Evolutionary conservation across 2,113 vertebrate genomes (phyloP).

Genomic region (Malurus elegans): DNA sequence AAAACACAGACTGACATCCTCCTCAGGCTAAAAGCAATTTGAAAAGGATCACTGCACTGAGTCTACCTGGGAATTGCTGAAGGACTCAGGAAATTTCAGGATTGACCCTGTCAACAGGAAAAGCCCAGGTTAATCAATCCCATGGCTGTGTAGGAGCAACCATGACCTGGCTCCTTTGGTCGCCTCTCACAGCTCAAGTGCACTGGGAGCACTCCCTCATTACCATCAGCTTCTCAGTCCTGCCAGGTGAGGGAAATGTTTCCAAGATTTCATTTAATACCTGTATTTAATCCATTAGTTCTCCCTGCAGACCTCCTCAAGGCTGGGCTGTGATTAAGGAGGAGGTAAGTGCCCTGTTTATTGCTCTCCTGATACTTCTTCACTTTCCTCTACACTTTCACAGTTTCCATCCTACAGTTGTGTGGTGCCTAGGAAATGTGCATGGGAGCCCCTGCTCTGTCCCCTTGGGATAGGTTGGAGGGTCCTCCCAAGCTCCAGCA

Average conservation of each 20-base stretch:
- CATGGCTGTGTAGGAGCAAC: neutral
- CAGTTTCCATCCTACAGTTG: neutral
- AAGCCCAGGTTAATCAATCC: slow-evolving; percentile 15
- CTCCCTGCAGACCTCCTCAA: slow-evolving; percentile 22
- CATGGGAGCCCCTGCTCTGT: neutral
- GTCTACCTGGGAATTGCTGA: neutral
- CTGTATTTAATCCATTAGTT: slow-evolving; percentile 54
- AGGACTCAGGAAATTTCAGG: neutral
- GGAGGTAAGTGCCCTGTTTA: slow-evolving; percentile 25
- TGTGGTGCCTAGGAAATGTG: neutral
- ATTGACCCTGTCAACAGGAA: neutral
- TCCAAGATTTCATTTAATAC: slow-evolving; percentile 54
- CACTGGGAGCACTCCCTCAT: neutral
- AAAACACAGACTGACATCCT: neutral
- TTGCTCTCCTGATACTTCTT: slow-evolving; percentile 25
- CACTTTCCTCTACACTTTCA: neutral
- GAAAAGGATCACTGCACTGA: neutral
- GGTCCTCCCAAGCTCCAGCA: neutral
- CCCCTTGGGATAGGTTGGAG: neutral
- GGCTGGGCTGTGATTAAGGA: slow-evolving; percentile 26
- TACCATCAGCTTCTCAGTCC: neutral
- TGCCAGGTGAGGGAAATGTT: slow-evolving; percentile 35
- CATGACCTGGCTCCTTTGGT: neutral
- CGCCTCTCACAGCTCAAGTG: neutral
- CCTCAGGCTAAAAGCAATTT: neutral